Conservation (phyloP, 2,888 invertebrate genomes). For the Drosophila flavopinicola region DNA sequence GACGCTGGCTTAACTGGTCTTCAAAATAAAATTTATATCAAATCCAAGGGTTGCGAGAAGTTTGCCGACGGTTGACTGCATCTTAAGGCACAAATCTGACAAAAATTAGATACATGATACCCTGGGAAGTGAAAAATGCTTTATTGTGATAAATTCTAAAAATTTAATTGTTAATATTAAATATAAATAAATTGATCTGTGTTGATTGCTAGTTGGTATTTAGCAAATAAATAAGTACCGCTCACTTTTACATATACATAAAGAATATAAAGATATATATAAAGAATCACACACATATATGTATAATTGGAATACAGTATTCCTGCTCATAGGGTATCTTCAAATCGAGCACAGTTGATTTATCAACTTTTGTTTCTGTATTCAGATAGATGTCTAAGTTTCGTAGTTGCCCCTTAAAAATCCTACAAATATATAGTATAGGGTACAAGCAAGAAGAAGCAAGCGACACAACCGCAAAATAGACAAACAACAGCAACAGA, state of each 20-base stretch:
- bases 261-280: no score
- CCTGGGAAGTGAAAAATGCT: not conserved
- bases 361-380: no score
- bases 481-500: constrained; percentile 6
- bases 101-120: constrained; percentile 18
- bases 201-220: no score
- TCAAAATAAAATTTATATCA: not conserved
- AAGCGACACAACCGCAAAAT: constrained; percentile 1
- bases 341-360: no score
- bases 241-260: not conserved
- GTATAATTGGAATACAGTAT: no score
- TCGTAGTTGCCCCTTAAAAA: not conserved
- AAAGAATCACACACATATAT: no score
- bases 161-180: no score
- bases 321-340: no score
- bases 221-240: not conserved
- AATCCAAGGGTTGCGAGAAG: no score
- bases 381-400: not conserved
- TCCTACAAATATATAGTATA: not conserved
- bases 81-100: constrained; percentile 38
- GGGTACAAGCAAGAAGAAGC: constrained; percentile 14
- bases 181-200: no score
- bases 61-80: not conserved
- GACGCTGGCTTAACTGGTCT: not conserved
- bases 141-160: no score